These are phyloP conservation scores for Willowsia nigromaculata DNA, from an alignment of 2,888 invertebrate species.

Conservation along the genomic window DNA sequence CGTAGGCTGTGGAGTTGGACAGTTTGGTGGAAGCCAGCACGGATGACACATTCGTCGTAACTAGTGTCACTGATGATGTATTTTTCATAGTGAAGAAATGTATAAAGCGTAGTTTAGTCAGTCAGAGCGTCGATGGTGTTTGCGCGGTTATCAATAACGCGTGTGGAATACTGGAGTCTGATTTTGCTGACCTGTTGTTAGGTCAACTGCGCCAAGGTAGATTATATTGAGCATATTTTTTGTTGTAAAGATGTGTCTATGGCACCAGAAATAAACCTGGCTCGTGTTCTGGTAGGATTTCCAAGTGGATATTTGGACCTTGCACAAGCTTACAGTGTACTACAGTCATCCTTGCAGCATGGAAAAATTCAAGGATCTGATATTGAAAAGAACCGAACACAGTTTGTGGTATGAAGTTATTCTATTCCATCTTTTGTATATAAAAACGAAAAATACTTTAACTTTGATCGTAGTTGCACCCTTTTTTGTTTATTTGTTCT, in stretches of 20 bases:
- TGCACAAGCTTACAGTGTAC: slow-evolving; percentile 90
- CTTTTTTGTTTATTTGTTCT: slow-evolving; percentile 78
- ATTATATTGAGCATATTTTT: too few species aligned
- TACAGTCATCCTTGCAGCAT: slow-evolving; percentile 89
- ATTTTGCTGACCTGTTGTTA: slow-evolving; percentile 88
- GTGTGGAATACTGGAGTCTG: slow-evolving; percentile 91
- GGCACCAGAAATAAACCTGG: too few species aligned
- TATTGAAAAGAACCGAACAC: slow-evolving; percentile 87
- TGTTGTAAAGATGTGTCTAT: too few species aligned
- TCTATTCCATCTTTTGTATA: too few species aligned
- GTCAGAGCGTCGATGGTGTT: slow-evolving; percentile 95
- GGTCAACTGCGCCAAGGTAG: slow-evolving; percentile 89
- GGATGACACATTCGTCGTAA: slow-evolving; percentile 82
- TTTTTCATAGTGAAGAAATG: slow-evolving; percentile 98
- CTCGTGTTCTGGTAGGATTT: slow-evolving; percentile 69
- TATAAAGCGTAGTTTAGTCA: slow-evolving; percentile 93
- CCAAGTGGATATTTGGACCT: slow-evolving; percentile 86
- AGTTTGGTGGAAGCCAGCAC: slow-evolving; percentile 86
- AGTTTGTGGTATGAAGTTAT: slow-evolving; percentile 88
- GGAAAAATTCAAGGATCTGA: slow-evolving; percentile 90
- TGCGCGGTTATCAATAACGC: slow-evolving; percentile 98
- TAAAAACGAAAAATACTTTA: neutral
- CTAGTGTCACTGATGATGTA: slow-evolving; percentile 97
- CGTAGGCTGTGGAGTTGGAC: slow-evolving; percentile 88
- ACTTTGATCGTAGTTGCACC: too few species aligned